Conservation (phyloP, 2,113 vertebrate genomes). For the Dicentrarchus labrax region DNA sequence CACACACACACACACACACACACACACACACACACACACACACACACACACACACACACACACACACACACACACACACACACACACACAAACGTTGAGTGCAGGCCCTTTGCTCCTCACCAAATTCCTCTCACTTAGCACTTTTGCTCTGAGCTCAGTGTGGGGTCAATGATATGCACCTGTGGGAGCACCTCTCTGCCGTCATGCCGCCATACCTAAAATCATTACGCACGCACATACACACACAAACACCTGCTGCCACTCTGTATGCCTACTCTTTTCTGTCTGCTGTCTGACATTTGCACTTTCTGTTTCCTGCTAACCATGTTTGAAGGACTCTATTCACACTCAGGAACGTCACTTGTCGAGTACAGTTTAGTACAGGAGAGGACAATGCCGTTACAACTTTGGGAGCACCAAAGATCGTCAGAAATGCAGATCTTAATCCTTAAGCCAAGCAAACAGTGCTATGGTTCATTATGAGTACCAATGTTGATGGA, state of each 20-base stretch:
- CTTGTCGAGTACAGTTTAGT: neutral
- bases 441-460: neutral
- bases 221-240: slow-evolving; percentile 8
- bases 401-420: neutral
- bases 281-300: neutral
- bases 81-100: slow-evolving; percentile 6
- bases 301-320: neutral
- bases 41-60: slow-evolving; percentile 13
- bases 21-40: slow-evolving; percentile 66
- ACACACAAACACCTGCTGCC: slow-evolving; percentile 8
- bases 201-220: slow-evolving; percentile 15
- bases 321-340: neutral
- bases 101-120: slow-evolving; percentile 1
- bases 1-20: slow-evolving; percentile 37
- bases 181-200: slow-evolving; percentile 27
- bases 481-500: neutral
- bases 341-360: neutral
- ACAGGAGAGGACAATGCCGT: neutral
- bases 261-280: no score
- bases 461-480: neutral
- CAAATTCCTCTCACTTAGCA: slow-evolving; percentile 65
- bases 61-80: slow-evolving; percentile 22
- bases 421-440: neutral
- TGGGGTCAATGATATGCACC: slow-evolving; percentile 46
- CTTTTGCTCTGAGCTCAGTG: slow-evolving; percentile 52